phyloP scores from a whole-genome alignment of 2,888 invertebrate species.

The Helobdella robusta region DNA sequence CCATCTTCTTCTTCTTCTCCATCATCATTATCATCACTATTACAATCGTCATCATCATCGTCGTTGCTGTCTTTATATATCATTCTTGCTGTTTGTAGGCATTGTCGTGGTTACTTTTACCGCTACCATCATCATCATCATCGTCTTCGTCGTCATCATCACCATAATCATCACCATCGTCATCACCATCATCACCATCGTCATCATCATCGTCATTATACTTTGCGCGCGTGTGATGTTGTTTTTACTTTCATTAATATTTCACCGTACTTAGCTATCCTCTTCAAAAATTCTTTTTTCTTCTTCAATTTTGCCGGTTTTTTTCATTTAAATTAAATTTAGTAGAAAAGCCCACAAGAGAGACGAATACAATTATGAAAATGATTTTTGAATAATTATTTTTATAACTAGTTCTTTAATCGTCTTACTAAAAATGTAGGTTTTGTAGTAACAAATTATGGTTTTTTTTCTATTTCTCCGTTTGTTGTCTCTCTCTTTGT shows the following conservation, averaged over 20 bases:
- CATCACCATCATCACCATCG: background rate
- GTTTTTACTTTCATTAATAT: background rate
- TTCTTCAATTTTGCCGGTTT: background rate
- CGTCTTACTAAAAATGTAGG: too few relatives aligned
- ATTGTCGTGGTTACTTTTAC: background rate
- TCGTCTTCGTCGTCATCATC: background rate
- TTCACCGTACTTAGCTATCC: background rate
- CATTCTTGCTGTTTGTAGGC: background rate
- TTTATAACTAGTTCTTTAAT: too few relatives aligned
- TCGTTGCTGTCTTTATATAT: background rate
- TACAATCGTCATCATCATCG: background rate
- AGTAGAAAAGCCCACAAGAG: too few relatives aligned
- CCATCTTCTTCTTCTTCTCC: conserved; percentile 2
- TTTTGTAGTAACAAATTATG: too few relatives aligned
- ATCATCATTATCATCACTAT: background rate
- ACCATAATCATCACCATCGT: background rate
- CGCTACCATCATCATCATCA: background rate
- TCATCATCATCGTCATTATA: background rate
- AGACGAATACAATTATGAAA: too few relatives aligned
- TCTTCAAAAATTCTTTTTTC: background rate
- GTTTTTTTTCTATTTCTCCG: background rate
- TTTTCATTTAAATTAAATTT: too few relatives aligned
- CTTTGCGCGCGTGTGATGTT: background rate
- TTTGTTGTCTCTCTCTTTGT: background rate
- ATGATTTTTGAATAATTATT: too few relatives aligned